These are phyloP conservation scores for Notocelia uddmanniana DNA, from an alignment of 2,888 invertebrate species.

Conservation along the genomic window DNA sequence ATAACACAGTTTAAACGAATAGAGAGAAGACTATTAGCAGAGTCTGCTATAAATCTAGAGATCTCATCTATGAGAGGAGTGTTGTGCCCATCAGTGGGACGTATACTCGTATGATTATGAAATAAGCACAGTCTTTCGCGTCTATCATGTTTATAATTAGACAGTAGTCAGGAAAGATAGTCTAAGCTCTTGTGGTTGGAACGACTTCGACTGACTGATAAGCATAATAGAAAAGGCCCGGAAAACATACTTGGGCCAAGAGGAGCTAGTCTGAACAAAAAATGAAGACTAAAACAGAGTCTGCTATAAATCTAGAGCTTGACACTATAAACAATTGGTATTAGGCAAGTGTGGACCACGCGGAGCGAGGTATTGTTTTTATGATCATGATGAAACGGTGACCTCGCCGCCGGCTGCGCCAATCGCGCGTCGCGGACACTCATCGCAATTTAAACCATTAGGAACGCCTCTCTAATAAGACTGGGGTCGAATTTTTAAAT, in stretches of 20 bases:
- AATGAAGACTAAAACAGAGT: slow-evolving; percentile 15
- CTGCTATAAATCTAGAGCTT: slow-evolving; percentile 14
- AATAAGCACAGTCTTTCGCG: too few relatives aligned
- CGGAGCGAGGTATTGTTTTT: slow-evolving; percentile 63
- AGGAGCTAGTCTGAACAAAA: too few relatives aligned
- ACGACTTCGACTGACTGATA: too few relatives aligned
- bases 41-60: slow-evolving; percentile 15
- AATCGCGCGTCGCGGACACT: slow-evolving; percentile 73
- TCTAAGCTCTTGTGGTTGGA: too few relatives aligned
- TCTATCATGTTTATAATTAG: too few relatives aligned
- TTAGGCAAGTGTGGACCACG: slow-evolving; percentile 47
- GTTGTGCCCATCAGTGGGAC: too few relatives aligned
- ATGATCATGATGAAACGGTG: slow-evolving; percentile 77
- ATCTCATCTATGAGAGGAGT: too few relatives aligned
- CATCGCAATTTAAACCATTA: slow-evolving; percentile 79
- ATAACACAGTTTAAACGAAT: neutral
- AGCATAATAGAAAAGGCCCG: too few relatives aligned
- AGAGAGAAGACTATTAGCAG: slow-evolving; percentile 8
- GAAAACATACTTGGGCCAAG: too few relatives aligned
- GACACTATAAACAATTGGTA: slow-evolving; percentile 43
- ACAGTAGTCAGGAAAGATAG: too few relatives aligned
- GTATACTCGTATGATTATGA: too few relatives aligned
- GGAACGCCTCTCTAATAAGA: slow-evolving; percentile 53
- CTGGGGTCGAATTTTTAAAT: slow-evolving; percentile 14
- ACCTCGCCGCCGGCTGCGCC: slow-evolving; percentile 75